Conservation (phyloP, 2,113 vertebrate genomes). For the Psittacara wagleri region DNA sequence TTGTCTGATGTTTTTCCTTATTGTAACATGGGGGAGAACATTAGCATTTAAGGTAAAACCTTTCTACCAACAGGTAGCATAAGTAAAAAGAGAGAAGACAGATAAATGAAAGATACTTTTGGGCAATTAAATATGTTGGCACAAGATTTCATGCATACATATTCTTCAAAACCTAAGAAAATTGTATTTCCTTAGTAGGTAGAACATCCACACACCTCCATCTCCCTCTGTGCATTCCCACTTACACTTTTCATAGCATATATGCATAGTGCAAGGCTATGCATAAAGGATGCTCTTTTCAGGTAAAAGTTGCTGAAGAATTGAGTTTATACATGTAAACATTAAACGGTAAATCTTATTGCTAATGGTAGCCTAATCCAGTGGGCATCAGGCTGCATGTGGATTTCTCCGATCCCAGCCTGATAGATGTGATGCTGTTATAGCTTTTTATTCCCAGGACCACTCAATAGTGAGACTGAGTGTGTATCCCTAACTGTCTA, state of each 20-base stretch:
- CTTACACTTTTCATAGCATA: not conserved
- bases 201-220: not conserved
- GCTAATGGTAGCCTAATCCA: not conserved
- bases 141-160: not conserved
- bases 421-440: not conserved
- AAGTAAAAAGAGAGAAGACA: not conserved
- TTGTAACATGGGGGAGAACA: not conserved
- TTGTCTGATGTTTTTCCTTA: not conserved
- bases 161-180: not conserved
- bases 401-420: not conserved
- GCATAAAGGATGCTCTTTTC: not conserved
- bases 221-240: not conserved
- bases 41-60: not conserved
- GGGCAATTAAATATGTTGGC: not conserved
- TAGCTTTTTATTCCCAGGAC: not conserved
- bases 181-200: not conserved
- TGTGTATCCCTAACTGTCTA: rapidly evolving
- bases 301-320: not conserved
- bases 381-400: not conserved
- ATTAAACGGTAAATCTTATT: not conserved
- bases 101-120: not conserved
- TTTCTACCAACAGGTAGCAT: not conserved
- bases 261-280: not conserved
- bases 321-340: not conserved
- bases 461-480: not conserved